phyloP scores from a whole-genome alignment of 2,888 invertebrate genomes.

The Drosophila neotestacea region DNA sequence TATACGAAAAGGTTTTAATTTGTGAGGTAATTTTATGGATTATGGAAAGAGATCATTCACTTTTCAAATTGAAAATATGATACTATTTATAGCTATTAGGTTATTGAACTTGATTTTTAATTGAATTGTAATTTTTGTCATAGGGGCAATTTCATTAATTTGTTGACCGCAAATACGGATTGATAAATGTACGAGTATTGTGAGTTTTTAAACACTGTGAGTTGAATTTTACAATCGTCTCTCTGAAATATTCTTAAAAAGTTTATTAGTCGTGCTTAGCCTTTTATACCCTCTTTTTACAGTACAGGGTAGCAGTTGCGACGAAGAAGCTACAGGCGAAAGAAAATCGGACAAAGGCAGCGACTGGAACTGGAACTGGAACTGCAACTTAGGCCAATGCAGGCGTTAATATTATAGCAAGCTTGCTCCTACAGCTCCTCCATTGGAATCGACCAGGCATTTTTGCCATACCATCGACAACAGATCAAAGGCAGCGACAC shows the following conservation, averaged over 20 bases:
- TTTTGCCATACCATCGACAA: conserved; percentile 74
- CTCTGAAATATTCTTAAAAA: background rate
- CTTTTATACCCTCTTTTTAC: background rate
- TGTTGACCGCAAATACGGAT: too few relatives aligned
- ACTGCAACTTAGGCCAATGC: conserved; percentile 49
- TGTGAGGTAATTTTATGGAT: too few relatives aligned
- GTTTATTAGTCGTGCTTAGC: background rate
- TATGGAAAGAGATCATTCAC: too few relatives aligned
- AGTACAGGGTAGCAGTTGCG: conserved; percentile 25
- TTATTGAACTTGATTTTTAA: too few relatives aligned
- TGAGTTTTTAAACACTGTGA: too few relatives aligned
- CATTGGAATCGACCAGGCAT: conserved; percentile 40
- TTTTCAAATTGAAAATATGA: too few relatives aligned
- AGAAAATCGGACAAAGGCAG: conserved; percentile 58
- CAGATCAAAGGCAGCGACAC: conserved; percentile 76
- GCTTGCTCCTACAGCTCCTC: conserved; percentile 46
- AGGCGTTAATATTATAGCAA: conserved; percentile 75
- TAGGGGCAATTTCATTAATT: too few relatives aligned
- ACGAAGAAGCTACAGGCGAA: conserved; percentile 25
- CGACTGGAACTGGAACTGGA: conserved; percentile 52
- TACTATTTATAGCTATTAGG: too few relatives aligned
- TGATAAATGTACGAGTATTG: too few relatives aligned
- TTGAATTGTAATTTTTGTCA: too few relatives aligned
- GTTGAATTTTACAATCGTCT: background rate
- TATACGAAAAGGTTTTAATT: too few relatives aligned